A percentile compares a stretch with the other conserved stretches of the same genome.
Conservation (phyloP, 2,113 vertebrate genomes). For the Dasyurus viverrinus region DNA sequence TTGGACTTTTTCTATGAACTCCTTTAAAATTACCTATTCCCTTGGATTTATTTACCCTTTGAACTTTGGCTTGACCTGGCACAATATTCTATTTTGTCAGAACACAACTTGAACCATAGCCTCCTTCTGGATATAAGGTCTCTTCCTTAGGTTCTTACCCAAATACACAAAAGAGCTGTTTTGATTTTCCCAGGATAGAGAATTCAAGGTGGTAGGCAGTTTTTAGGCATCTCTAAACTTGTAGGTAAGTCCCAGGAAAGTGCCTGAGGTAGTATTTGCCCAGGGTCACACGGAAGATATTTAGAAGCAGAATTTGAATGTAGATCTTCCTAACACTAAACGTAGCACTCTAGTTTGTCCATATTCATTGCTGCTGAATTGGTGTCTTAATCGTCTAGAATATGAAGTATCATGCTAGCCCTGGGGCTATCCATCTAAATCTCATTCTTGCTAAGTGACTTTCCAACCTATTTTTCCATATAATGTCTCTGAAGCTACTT, state of each 20-base stretch:
- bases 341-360: background rate
- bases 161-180: background rate
- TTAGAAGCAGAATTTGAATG: background rate
- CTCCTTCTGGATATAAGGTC: background rate
- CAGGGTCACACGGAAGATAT: background rate
- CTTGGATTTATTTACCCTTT: background rate
- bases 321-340: background rate
- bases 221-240: background rate
- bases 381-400: background rate
- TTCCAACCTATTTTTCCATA: background rate
- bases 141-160: background rate
- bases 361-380: background rate
- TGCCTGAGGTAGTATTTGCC: background rate
- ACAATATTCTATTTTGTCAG: background rate
- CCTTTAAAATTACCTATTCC: background rate
- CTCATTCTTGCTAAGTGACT: background rate
- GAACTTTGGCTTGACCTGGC: background rate
- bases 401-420: background rate
- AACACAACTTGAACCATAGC: background rate
- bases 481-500: background rate
- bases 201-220: background rate
- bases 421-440: background rate
- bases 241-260: background rate
- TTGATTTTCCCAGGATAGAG: background rate
- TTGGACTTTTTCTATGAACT: background rate